A percentile compares a stretch with the other conserved stretches of the same genome.
phyloP scores from a whole-genome alignment of 2,888 invertebrate species.

The Tanypteryx hageni region DNA sequence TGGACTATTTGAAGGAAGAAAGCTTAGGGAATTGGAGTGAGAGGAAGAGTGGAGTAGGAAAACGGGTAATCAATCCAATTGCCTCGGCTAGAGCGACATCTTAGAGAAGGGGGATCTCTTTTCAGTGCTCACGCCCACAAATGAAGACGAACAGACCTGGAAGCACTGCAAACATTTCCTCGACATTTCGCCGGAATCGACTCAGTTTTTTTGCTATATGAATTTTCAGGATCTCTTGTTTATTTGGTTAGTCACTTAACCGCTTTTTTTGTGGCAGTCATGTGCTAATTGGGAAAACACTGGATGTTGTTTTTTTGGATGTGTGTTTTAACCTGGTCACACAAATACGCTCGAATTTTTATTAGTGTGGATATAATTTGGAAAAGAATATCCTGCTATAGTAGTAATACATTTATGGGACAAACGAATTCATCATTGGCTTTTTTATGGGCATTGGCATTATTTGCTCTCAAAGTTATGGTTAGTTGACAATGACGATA shows the following conservation, averaged over 20 bases:
- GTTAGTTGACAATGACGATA: too few relatives aligned
- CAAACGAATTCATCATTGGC: too few relatives aligned
- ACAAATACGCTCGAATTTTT: too few relatives aligned
- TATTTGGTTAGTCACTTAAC: neutral
- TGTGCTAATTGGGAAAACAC: too few relatives aligned
- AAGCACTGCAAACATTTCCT: neutral
- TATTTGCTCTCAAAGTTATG: too few relatives aligned
- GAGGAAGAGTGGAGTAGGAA: neutral
- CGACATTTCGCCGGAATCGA: neutral
- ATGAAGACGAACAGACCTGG: neutral
- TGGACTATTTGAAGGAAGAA: neutral
- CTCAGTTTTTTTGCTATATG: neutral
- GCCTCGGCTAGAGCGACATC: conserved; percentile 26
- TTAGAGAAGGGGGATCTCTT: neutral
- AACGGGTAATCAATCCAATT: conserved; percentile 45
- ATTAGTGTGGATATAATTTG: too few relatives aligned
- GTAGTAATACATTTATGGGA: too few relatives aligned
- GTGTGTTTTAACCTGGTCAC: too few relatives aligned
- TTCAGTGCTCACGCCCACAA: neutral
- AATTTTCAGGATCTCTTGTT: neutral
- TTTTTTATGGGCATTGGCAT: too few relatives aligned
- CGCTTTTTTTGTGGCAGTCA: too few relatives aligned
- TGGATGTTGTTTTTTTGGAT: too few relatives aligned
- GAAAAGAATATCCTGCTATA: too few relatives aligned
- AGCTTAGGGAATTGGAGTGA: neutral